Conservation (phyloP, 2,113 vertebrate genomes). For the Campylomormyrus numenius region DNA sequence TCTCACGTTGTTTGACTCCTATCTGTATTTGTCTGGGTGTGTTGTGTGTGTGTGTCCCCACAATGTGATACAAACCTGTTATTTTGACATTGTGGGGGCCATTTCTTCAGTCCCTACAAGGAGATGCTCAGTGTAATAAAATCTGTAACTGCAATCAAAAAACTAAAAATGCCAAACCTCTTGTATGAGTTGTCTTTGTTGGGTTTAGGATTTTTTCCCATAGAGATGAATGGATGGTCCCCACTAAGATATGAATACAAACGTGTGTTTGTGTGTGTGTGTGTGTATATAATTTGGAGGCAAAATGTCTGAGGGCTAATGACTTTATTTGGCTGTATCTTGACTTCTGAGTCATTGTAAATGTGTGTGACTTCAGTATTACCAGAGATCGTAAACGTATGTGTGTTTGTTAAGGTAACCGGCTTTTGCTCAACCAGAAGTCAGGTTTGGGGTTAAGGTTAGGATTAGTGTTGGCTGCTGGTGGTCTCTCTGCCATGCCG, state of each 20-base stretch:
- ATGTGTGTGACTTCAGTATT: not conserved
- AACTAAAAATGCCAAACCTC: not conserved
- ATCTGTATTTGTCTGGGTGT: not conserved
- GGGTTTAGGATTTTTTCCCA: not conserved
- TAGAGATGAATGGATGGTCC: not conserved
- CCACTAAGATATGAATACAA: not conserved
- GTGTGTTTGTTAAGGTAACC: not conserved
- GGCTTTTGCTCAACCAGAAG: not conserved
- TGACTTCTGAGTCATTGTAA: not conserved
- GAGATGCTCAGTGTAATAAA: not conserved
- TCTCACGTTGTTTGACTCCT: not conserved
- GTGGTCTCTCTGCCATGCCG: not conserved
- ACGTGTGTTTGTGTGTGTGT: not conserved
- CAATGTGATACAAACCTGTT: not conserved
- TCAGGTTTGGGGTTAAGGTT: not conserved
- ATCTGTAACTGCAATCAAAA: not conserved
- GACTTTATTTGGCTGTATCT: not conserved
- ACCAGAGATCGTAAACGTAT: not conserved
- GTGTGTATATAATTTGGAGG: not conserved
- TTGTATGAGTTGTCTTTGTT: not conserved
- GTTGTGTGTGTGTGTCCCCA: not conserved
- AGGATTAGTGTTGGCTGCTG: not conserved
- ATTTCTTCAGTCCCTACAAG: not conserved
- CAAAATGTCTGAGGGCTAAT: not conserved
- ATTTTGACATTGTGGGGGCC: not conserved